Base-by-base conservation (phyloP, 2,113 vertebrate species). In the Butorides virescens region DNA sequence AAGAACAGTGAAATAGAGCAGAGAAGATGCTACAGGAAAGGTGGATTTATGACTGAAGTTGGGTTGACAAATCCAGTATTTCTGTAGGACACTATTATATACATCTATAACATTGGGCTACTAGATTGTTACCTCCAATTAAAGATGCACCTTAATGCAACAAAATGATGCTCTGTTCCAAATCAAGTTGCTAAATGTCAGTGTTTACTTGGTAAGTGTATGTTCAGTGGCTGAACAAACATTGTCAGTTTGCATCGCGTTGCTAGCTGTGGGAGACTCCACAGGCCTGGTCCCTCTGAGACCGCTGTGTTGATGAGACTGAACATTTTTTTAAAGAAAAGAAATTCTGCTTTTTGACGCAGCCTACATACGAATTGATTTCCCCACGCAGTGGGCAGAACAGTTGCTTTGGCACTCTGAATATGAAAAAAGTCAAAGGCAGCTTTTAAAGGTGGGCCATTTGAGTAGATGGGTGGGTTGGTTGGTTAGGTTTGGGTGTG, bases 1-100 rank as follows among this genome's bases (percentile, higher is more conserved):
- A 98, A 77, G 98, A 98, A 14, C 98, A 97, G 56, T 98, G 96
- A 98, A 68, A 46, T 59, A 94, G 76, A 95, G 46, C 68, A 80
- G 80, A 91, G 83, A 93, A 93, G 90, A 84, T 63, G 62, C 78
- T 91, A 77, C 61, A 36, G 90, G 61, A 91, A 95, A 88, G 90
- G 80, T 88, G 93, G 90, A 91, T 84, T 89, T 87, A 79, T 93
- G 94, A 79, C 70, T 42, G 62, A 53, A 84, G 58, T 74, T 91
- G 89, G 39, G 50, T 90, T 91, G 78, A 77, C 73, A 94, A 83
- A 93, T 92, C 90, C 94, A 59, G 59, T 87, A 55, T 95, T 92
- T 95, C 86, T 90, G 53, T 96, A 92, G 86, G 90, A 86, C 75
- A 63, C 21, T 52, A 49, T 79, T 96, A 90, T 15, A 88, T 70